Base-by-base conservation (phyloP, 2,888 invertebrate genomes). In the Parascotia fuliginaria region DNA sequence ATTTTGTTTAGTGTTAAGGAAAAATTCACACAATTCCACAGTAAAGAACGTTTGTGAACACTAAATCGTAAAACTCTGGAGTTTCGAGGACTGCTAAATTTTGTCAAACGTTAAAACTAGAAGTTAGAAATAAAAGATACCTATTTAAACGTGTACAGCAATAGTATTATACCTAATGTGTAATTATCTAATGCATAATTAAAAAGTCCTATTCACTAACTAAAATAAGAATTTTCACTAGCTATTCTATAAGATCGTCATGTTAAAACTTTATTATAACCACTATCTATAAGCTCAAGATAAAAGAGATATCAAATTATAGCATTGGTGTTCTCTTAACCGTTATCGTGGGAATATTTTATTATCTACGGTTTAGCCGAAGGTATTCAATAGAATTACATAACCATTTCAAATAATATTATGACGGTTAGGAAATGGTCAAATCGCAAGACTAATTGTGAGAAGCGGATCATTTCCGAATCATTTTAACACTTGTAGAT, bases 241-340 rank as follows among this genome's bases (percentile, higher is more conserved):
- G 51, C 41, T 22, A 48, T 60, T 52, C 46, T 55, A 43, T 39
- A 43, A 47, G 45, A 49, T 60, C 15, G 44, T 53, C 50, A 46
- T 47, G 38, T 50, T 47, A 41, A 56, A 48, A 47, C 42, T 24
- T 60, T 60, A 45, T 57, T 32, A 37, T 13, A 27, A 7, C 22
- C 48, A 50, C 55, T 60, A 64, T 64, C 61, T 67, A 37, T 36
- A 43, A 37, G 19, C 41, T 44, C 43, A 19, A 42, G 57, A 66
- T 65, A 32, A 39, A 34, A 33, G 12, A 52, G 58, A 64, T 67
- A 53, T 51, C 49, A 51, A 53, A 53, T 63, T 56, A 46, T 55
- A 45, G 47, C 39, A 55, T 55, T 55, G 14, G 36, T 53, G 42
- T 42, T 29, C 40, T 48, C 27, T 41, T 39, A 29, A 44, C 34